These are phyloP conservation scores for Thymelicus lineola DNA, from an alignment of 2,888 invertebrate species.

Conservation along the genomic window DNA sequence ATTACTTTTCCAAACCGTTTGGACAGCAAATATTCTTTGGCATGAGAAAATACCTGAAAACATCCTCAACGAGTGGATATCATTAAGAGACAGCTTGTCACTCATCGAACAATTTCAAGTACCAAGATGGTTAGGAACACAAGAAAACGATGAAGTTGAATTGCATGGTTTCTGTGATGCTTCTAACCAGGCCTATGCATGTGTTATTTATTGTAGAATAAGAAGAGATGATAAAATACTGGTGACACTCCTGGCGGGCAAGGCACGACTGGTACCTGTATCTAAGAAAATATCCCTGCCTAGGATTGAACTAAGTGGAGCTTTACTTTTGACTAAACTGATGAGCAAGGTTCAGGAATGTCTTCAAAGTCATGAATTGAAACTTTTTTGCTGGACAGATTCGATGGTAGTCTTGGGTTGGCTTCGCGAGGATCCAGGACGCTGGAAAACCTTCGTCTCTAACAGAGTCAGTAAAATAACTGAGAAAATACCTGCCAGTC, in stretches of 20 bases:
- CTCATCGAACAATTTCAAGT: too few relatives aligned
- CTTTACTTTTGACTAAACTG: conserved; percentile 40
- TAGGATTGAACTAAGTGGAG: conserved; percentile 37
- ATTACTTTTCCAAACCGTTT: conserved; percentile 44
- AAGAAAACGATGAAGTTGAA: too few relatives aligned
- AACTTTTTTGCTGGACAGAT: conserved; percentile 40
- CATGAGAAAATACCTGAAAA: conserved; percentile 38
- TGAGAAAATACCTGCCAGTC: conserved; percentile 32
- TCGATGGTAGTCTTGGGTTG: conserved; percentile 42
- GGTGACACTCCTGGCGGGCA: conserved; percentile 38
- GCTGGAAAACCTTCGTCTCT: conserved; percentile 38
- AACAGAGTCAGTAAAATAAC: conserved; percentile 41
- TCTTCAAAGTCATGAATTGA: conserved; percentile 20
- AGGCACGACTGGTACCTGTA: conserved; percentile 41
- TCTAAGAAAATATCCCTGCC: conserved; percentile 39
- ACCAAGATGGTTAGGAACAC: too few relatives aligned
- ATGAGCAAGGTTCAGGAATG: conserved; percentile 32
- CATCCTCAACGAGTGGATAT: conserved; percentile 40
- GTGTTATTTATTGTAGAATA: conserved; percentile 36
- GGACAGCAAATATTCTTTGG: conserved; percentile 40
- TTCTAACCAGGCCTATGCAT: conserved; percentile 37
- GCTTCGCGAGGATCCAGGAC: conserved; percentile 38
- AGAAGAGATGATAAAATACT: background rate
- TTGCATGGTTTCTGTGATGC: conserved; percentile 42
- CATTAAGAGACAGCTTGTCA: conserved; percentile 33